These are phyloP conservation scores for Myiotriccus ornatus DNA, from an alignment of 2,797 vertebrate genomes.

Conservation along the genomic window DNA sequence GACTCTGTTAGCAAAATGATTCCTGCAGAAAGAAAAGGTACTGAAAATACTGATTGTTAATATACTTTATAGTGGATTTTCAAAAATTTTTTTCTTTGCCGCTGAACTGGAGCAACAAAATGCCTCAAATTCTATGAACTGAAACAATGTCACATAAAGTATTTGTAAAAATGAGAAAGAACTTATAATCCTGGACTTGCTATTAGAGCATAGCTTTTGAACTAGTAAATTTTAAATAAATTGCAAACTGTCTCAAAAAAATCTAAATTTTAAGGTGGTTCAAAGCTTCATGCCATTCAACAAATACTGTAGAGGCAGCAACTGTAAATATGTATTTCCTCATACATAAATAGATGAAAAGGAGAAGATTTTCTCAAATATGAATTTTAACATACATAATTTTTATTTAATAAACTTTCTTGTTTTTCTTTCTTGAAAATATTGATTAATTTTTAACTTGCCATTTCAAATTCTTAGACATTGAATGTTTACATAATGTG, in stretches of 20 bases:
- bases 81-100: neutral
- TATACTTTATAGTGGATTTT: neutral
- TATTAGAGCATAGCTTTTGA: neutral
- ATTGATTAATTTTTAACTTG: constrained; percentile 48
- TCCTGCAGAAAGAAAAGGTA: neutral
- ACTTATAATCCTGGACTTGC: neutral
- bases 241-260: constrained; percentile 4
- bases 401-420: constrained; percentile 43
- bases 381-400: constrained; percentile 57
- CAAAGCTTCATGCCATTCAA: constrained; percentile 54
- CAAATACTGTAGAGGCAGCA: constrained; percentile 28
- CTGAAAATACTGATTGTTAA: neutral
- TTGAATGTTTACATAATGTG: neutral
- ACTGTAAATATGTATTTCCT: constrained; percentile 60
- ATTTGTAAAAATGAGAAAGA: too few species aligned
- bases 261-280: constrained; percentile 33
- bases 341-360: constrained; percentile 72
- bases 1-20: neutral
- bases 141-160: neutral
- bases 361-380: constrained; percentile 31
- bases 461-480: neutral
- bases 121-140: neutral
- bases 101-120: neutral
- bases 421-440: constrained; percentile 16
- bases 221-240: neutral